A percentile compares a stretch with the other conserved stretches of the same genome.
Conservation (phyloP, 2,797 vertebrate species). For the Gymnopithys bicolor region DNA sequence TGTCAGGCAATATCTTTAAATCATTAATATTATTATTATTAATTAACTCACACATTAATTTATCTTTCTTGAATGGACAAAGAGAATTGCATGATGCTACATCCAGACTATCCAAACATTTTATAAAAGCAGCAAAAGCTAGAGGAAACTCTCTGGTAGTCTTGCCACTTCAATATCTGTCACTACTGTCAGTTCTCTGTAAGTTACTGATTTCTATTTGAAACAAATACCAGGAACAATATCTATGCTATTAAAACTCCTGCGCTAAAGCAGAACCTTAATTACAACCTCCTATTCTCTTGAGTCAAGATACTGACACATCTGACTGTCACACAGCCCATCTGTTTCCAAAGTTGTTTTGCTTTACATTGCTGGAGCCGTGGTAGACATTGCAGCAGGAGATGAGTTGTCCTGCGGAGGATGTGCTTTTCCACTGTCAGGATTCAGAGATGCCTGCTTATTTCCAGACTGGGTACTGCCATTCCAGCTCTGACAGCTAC, state of each 20-base stretch:
- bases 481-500: not conserved
- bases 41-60: not conserved
- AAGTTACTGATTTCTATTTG: constrained; percentile 23
- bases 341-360: not conserved
- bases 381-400: not conserved
- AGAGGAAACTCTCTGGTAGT: not conserved
- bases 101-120: not conserved
- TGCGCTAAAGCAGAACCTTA: constrained; percentile 11
- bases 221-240: constrained; percentile 12
- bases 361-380: not conserved
- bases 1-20: not conserved
- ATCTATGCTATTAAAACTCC: not conserved
- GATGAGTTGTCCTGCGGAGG: not conserved
- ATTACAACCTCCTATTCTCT: constrained; percentile 10
- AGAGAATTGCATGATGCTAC: rapidly evolving
- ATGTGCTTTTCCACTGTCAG: not conserved
- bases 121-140: not conserved
- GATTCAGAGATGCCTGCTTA: not conserved
- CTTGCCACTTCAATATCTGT: not conserved
- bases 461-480: not conserved
- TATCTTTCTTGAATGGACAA: not conserved
- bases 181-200: not conserved
- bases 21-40: not conserved
- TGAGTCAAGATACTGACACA: not conserved
- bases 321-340: not conserved